Percentiles rank a stretch among this genome's conserved stretches.
Conservation (phyloP, 2,797 vertebrate genomes). For the Molossus molossus region DNA sequence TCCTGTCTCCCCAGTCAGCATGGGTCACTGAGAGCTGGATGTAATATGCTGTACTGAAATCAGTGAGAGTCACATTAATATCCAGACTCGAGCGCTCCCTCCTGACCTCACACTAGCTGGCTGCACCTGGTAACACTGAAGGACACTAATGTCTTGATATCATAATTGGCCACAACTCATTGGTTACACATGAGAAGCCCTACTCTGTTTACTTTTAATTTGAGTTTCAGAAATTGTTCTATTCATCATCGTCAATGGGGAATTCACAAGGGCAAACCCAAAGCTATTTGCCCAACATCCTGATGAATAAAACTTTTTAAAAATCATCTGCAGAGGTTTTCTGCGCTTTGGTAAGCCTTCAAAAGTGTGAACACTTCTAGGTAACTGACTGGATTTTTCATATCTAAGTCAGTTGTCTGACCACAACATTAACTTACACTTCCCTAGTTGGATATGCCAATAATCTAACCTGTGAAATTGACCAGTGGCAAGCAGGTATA, state of each 20-base stretch:
- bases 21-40: conserved; percentile 13
- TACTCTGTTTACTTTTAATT: conserved; percentile 75
- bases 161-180: conserved; percentile 74
- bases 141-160: conserved; percentile 57
- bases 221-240: conserved; percentile 69
- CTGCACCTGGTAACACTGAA: conserved; percentile 58
- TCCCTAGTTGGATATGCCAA: not conserved
- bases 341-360: not conserved
- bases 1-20: conserved; percentile 42
- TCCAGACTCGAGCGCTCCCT: not conserved
- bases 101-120: conserved; percentile 45
- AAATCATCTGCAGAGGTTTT: not conserved
- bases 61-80: conserved; percentile 57
- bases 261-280: conserved; percentile 21
- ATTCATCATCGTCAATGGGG: conserved; percentile 73
- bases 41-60: conserved; percentile 15
- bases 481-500: not conserved
- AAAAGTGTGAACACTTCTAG: not conserved
- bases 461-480: conserved; percentile 56
- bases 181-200: not conserved
- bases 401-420: conserved; percentile 24
- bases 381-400: not conserved
- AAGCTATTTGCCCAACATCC: conserved; percentile 44
- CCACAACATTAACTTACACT: conserved; percentile 17
- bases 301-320: conserved; percentile 49